These are phyloP conservation scores for Sebastes fasciatus DNA, from an alignment of 2,113 vertebrate species.

Conservation along the genomic window DNA sequence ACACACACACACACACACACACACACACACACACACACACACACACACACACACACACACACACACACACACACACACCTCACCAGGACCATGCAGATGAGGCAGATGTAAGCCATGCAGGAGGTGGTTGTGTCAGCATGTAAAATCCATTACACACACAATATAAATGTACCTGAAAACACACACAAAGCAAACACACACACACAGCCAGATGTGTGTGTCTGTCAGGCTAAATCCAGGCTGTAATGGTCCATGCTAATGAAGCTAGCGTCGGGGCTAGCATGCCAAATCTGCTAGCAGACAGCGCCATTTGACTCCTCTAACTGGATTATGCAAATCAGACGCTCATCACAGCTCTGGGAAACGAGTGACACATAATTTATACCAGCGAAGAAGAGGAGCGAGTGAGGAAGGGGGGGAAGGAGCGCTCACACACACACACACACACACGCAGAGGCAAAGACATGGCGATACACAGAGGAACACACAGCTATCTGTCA, in stretches of 20 bases:
- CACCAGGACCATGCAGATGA: conserved; percentile 12
- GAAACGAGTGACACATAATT: conserved; percentile 51
- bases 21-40: neutral
- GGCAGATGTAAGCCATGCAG: conserved; percentile 31
- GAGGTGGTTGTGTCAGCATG: conserved; percentile 21
- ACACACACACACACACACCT: neutral
- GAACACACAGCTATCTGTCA: conserved; percentile 36
- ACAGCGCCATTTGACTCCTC: conserved; percentile 60
- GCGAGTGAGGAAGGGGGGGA: neutral
- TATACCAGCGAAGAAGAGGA: conserved; percentile 60
- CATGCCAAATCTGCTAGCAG: conserved; percentile 60
- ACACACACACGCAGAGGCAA: neutral
- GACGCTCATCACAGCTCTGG: conserved; percentile 55
- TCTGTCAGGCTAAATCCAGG: conserved; percentile 9
- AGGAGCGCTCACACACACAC: conserved; percentile 1
- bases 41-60: conserved; percentile 10
- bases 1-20: conserved; percentile 4
- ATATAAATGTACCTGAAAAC: conserved; percentile 12
- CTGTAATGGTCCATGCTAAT: conserved; percentile 57
- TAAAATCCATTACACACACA: conserved; percentile 19
- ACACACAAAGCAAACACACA: conserved; percentile 5
- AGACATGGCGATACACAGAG: neutral
- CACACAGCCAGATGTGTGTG: conserved; percentile 25
- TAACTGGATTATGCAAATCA: conserved; percentile 71
- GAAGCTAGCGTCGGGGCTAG: conserved; percentile 54